Base-by-base conservation (phyloP, 2,888 invertebrate species). In the Dendrolimus pini region DNA sequence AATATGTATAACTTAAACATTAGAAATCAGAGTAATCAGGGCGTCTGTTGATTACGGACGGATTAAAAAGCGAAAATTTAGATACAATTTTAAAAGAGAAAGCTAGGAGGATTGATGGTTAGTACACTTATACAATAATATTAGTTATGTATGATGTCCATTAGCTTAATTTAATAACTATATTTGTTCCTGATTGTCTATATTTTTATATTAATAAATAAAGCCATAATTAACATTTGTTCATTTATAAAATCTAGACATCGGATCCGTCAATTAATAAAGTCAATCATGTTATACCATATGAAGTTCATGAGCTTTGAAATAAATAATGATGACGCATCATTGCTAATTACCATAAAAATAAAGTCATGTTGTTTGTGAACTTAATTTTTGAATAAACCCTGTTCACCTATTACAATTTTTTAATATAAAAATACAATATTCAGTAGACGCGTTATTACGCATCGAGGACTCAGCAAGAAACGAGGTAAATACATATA, bases 321-420 rank as follows among this genome's bases (percentile, higher is more conserved):
- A 47, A 47, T 47, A 47, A 47, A 47, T 30, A 47, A 47, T 47
- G 8, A 47, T 10, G 47, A 2, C 47, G 12, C 47, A 47, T 30
- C 30, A 30, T 30, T 30, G 30, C 30, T 30, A 30, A 30, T 30
- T 30, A 30, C 30, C 30, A 30, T 56, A 14, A 52, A 56, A 41
- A 41, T 53, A 30, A 41, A n/a, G 42, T 56, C 10, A n/a, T 9
- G 10, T 62, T 61, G 61, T 63, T 64, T 59, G 65, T 68, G 62
- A 77, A 77, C 70, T 65, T 66, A 77, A 78, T 68, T 67, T 60
- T 67, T 68, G 68, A 72, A 75, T 70, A 74, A 78, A 86, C 87
- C 87, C 87, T 87, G 87, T 84, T 82, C 79, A 78, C 86, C 87
- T 76, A 70, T 47, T 47, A 47, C 47, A 12, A 47, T 47, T 47